A percentile compares a stretch with the other conserved stretches of the same genome.
Evolutionary conservation across 2,113 vertebrate genomes (phyloP).

Genomic region (Cinclus mexicanus): DNA sequence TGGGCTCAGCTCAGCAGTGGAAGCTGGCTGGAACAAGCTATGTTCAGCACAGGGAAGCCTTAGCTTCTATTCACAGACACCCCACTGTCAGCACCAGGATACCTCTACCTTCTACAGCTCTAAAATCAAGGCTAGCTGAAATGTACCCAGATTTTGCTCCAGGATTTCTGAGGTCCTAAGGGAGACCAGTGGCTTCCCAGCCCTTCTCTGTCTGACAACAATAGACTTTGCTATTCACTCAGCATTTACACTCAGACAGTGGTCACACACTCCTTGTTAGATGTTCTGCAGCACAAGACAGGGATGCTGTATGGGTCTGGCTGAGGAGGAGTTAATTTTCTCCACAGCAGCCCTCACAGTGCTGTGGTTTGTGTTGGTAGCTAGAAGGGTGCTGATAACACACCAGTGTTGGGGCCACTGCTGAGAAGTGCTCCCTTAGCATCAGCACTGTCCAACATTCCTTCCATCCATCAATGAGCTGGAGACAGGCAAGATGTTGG

Average conservation of each 20-base stretch:
- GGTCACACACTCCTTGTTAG: neutral
- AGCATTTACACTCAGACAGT: neutral
- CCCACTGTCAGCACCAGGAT: fast-evolving
- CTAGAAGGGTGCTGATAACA: neutral
- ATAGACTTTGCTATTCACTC: neutral
- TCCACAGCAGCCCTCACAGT: neutral
- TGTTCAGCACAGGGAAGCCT: neutral
- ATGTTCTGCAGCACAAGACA: neutral
- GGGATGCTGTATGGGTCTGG: neutral
- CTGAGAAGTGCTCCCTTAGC: neutral
- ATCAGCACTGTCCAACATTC: neutral
- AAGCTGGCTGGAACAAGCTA: neutral
- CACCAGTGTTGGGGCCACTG: neutral
- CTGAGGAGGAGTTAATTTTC: neutral
- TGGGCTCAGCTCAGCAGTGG: neutral
- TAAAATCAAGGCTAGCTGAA: neutral
- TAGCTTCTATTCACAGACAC: neutral
- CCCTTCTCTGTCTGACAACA: neutral
- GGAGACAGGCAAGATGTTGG: neutral
- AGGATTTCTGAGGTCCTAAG: neutral
- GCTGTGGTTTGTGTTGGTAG: neutral
- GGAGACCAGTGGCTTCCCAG: neutral
- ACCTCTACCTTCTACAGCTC: too few species aligned
- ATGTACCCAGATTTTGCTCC: neutral
- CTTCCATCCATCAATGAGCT: neutral